Base-by-base conservation (phyloP, 2,797 vertebrate genomes). In the Argyrosomus regius region DNA sequence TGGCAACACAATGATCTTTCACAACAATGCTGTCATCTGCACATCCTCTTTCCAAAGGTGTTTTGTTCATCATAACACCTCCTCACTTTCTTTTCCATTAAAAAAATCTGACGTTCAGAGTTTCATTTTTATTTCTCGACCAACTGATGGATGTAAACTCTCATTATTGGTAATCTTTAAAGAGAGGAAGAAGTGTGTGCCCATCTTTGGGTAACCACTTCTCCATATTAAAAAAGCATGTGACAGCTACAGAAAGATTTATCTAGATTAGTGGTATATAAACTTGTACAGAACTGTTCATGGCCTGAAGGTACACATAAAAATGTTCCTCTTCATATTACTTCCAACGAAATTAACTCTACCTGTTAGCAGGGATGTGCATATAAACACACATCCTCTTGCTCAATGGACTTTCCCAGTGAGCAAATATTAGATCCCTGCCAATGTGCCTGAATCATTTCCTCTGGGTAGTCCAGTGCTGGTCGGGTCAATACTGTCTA, bases 391-490 rank as follows among this genome's bases (percentile, higher is more conserved):
- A 46, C 60, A 50, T 75, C 72, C 54, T 75, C 56, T 49, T 12
- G 2, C 59, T 71, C 28, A 16, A 35, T 68, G 46, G 64, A n/a
- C 41, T 75, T 81, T 80, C 56, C 70, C 69, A 52, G 6, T 35
- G 35, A 35, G 35, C 35, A 76, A 81, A 41, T 31, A 53, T 28
- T 2, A n/a, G 41, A 82, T 60, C 45, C 4, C 24, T n/a, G 77
- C 76, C 70, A 20, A 14, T 76, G 49, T 60, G 5, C 84, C 63
- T 88, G 75, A 83, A 78, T 86, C 56, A 80, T 86, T 83, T 88
- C 89, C 77, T 89, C 46, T 52, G 70, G 49, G 49, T 43, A 12
- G 48, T 75, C 65, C 73, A 17, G 5, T 35, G 24, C 50, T 14
- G 26, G 20, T 72, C 3, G 9, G 74, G 76, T 76, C 70, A 83